Evolutionary conservation across 2,113 vertebrate species (phyloP), one percentile per base, ranked within the genome.

Genomic region (Cepphus grylle): DNA sequence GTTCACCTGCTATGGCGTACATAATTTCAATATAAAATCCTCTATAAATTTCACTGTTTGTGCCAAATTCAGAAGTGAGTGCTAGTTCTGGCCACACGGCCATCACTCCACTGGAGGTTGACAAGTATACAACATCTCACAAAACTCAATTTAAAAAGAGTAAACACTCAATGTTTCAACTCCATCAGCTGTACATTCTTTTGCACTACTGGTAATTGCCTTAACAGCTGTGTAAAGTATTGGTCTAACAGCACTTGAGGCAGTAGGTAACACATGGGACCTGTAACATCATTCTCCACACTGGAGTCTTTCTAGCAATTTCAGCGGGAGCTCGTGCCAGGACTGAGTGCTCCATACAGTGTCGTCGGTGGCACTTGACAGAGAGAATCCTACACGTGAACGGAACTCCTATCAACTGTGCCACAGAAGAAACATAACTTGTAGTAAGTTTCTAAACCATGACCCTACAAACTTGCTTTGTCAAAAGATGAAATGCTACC

Each of bases 351-450:
- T 83, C 61, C 0, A 2, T 27, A 47, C 42, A 34, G 40, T 3
- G 2, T 29, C 1, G 0, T 34, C 58, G 72, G 12, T 18, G 29
- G 16, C 36, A 73, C 23, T 8, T 81, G 47, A 74, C 19, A 32
- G 27, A 91, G 19, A 49, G n/a, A 94, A 86, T 70, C 34, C 67
- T 77, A 17, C 30, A 56, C 0, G 6, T 30, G 19, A 90, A 91
- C 0, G 0, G 36, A 94, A 74, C 27, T 38, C 6, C 0, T 13
- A 70, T 12, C 20, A 84, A 13, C 43, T 49, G 17, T 45, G 27
- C 11, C 34, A 32, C 42, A 63, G 20, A 76, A 50, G 38, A 96
- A 86, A 79, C 9, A 7, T 7, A 77, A 70, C 7, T 25, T 42
- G 38, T 10, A 58, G 9, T 12, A 65, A 77, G 34, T 36, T 90